Evolutionary conservation across 2,888 invertebrate genomes (phyloP).

Genomic region (Aradus depressus): DNA sequence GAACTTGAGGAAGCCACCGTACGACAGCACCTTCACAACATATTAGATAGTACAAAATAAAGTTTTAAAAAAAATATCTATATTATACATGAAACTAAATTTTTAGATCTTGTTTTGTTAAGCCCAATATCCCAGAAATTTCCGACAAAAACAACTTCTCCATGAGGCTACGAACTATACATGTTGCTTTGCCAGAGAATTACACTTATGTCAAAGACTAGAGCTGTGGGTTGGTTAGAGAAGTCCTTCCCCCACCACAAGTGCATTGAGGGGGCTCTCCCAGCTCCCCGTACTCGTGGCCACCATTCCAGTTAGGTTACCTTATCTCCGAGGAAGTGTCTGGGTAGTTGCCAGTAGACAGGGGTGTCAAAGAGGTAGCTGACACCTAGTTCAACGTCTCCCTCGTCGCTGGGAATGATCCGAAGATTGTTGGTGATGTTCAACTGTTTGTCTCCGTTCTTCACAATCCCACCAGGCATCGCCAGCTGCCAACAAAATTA

Average conservation of each 20-base stretch:
- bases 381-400: slow-evolving; percentile 44
- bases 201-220: no score
- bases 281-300: background rate
- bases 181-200: no score
- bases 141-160: no score
- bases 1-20: slow-evolving; percentile 80
- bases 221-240: no score
- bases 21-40: slow-evolving; percentile 76
- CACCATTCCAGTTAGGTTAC: slow-evolving; percentile 35
- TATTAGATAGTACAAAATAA: no score
- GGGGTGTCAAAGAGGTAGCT: slow-evolving; percentile 50
- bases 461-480: slow-evolving; percentile 35
- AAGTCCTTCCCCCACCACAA: no score
- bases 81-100: background rate
- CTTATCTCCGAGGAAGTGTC: slow-evolving; percentile 71
- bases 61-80: slow-evolving; percentile 7
- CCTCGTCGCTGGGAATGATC: slow-evolving; percentile 49
- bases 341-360: slow-evolving; percentile 72
- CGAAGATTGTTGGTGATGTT: slow-evolving; percentile 48
- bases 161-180: no score
- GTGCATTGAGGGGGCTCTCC: background rate
- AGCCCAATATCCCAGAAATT: background rate
- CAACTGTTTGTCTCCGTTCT: slow-evolving; percentile 40
- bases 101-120: background rate
- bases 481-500: no score